phyloP scores from a whole-genome alignment of 2,113 vertebrate species.

The Varanus komodoensis region DNA sequence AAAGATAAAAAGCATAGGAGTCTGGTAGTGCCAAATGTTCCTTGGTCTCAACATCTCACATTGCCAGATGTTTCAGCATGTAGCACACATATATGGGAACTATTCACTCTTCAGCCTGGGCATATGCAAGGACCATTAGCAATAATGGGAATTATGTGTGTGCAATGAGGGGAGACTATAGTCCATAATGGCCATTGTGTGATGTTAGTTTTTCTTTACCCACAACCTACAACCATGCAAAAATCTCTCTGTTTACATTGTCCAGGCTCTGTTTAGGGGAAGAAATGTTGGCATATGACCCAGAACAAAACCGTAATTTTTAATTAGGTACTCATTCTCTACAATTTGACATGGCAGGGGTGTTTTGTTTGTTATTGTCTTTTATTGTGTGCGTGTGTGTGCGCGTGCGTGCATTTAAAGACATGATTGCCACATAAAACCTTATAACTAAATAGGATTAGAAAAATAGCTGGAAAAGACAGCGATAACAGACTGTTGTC shows the following conservation, averaged over 20 bases:
- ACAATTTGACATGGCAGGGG: constrained; percentile 33
- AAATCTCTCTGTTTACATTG: constrained; percentile 48
- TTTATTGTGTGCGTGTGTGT: not conserved
- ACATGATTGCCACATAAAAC: constrained; percentile 54
- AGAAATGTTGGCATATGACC: constrained; percentile 44
- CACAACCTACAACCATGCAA: constrained; percentile 61
- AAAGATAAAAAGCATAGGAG: constrained; percentile 48
- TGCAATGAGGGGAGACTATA: constrained; percentile 65
- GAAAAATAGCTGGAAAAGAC: constrained; percentile 51
- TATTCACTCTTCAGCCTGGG: constrained; percentile 48
- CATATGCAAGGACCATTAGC: constrained; percentile 67
- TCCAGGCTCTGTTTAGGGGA: constrained; percentile 8
- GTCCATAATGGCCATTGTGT: constrained; percentile 47
- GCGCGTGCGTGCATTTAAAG: not conserved
- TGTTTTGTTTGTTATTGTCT: not conserved
- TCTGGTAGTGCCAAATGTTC: constrained; percentile 55
- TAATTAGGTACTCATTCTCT: constrained; percentile 63
- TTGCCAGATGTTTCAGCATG: constrained; percentile 70
- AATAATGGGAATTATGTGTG: constrained; percentile 69
- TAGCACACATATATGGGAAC: constrained; percentile 63
- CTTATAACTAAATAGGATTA: constrained; percentile 55
- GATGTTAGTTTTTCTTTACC: constrained; percentile 58
- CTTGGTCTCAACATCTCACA: constrained; percentile 45
- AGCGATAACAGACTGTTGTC: constrained; percentile 47
- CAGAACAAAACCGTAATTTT: constrained; percentile 57